Evolutionary conservation across 2,113 vertebrate species (phyloP).

Genomic region (Anseranas semipalmata): DNA sequence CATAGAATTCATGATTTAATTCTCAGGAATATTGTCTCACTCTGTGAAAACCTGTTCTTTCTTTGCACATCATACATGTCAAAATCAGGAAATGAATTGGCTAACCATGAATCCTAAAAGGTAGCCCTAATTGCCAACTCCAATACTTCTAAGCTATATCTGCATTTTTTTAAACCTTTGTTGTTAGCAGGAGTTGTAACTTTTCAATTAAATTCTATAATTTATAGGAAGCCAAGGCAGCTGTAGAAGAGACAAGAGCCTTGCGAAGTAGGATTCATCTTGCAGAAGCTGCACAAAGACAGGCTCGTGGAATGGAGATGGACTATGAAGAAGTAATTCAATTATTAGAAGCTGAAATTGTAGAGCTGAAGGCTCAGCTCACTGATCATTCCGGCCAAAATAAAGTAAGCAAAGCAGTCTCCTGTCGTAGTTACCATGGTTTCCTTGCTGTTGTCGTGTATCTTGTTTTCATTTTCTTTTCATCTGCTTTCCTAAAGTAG

Average conservation of each 20-base stretch:
- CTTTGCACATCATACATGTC: background rate
- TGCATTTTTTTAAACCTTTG: background rate
- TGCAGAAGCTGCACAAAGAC: slow-evolving; percentile 88
- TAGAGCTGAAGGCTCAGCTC: slow-evolving; percentile 89
- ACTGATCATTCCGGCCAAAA: slow-evolving; percentile 74
- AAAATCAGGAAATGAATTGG: background rate
- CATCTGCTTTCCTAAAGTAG: slow-evolving; percentile 91
- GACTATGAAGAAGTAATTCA: slow-evolving; percentile 96
- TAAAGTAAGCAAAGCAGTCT: slow-evolving; percentile 79
- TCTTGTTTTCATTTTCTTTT: slow-evolving; percentile 85
- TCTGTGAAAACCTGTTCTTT: background rate
- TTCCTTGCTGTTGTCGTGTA: slow-evolving; percentile 71
- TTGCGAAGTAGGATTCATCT: slow-evolving; percentile 85
- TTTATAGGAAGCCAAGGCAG: slow-evolving; percentile 85
- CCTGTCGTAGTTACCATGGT: slow-evolving; percentile 76
- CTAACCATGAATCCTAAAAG: background rate
- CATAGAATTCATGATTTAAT: background rate
- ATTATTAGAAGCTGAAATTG: slow-evolving; percentile 91
- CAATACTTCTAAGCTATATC: background rate
- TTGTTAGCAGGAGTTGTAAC: background rate
- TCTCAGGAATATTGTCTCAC: background rate
- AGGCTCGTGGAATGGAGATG: slow-evolving; percentile 91
- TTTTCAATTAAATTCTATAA: background rate
- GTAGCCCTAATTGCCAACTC: background rate
- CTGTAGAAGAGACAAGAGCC: slow-evolving; percentile 83